Conservation (phyloP, 2,888 invertebrate genomes). For the Xestobium rufovillosum region DNA sequence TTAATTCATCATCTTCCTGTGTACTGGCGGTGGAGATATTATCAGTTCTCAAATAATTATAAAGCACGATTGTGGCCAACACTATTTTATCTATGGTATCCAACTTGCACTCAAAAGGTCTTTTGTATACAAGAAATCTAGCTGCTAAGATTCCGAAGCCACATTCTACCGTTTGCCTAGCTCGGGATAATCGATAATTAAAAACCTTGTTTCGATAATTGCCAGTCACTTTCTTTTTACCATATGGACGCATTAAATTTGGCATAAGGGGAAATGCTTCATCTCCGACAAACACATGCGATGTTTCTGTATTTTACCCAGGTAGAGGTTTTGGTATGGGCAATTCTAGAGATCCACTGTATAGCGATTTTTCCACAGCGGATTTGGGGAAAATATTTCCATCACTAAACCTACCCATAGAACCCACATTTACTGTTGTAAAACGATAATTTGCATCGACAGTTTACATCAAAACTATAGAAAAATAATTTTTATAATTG, state of each 20-base stretch:
- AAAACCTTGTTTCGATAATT: too few species aligned
- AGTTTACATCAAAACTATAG: conserved; percentile 28
- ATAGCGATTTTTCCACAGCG: conserved; percentile 20
- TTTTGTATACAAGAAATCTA: conserved; percentile 15
- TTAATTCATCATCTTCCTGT: conserved; percentile 4
- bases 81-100: conserved; percentile 18
- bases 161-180: conserved; percentile 15
- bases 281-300: too few species aligned
- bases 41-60: conserved; percentile 11
- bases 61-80: conserved; percentile 14
- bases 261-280: too few species aligned
- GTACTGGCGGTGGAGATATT: neutral
- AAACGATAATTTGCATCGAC: conserved; percentile 29
- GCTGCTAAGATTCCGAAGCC: too few species aligned
- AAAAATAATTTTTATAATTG: conserved; percentile 29
- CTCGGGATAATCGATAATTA: conserved; percentile 10
- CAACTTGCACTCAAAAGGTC: conserved; percentile 21
- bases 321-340: conserved; percentile 12
- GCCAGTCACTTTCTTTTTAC: conserved; percentile 6
- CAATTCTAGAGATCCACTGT: conserved; percentile 14
- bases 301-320: conserved; percentile 5
- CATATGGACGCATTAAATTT: too few species aligned
- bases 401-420: conserved; percentile 28
- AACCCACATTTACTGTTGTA: conserved; percentile 26
- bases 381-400: conserved; percentile 26